A percentile compares a stretch with the other conserved stretches of the same genome.
phyloP scores from a whole-genome alignment of 2,113 vertebrate species.

The Zonotrichia leucophrys region DNA sequence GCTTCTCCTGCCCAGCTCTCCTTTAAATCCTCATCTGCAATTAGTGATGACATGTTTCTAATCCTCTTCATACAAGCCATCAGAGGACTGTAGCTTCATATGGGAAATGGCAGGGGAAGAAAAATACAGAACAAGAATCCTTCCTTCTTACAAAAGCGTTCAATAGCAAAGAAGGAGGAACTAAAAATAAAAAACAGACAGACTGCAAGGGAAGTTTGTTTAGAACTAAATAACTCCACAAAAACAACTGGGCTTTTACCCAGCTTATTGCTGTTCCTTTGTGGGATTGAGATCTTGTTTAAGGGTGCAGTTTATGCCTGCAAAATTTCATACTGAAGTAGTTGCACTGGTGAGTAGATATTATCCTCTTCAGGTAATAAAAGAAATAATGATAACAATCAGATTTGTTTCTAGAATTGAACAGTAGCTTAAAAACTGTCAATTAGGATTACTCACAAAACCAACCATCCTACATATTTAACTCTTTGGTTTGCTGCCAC shows the following conservation, averaged over 20 bases:
- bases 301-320: background rate
- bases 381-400: background rate
- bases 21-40: constrained; percentile 1
- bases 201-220: background rate
- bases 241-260: background rate
- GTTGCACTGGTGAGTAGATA: background rate
- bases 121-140: background rate
- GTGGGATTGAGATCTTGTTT: background rate
- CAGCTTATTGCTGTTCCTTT: background rate
- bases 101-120: background rate
- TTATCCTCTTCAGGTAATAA: background rate
- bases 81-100: background rate
- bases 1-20: background rate
- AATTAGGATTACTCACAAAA: background rate
- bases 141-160: background rate
- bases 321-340: background rate
- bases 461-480: background rate
- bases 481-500: background rate
- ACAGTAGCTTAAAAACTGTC: background rate
- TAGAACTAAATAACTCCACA: background rate
- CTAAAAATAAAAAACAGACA: background rate
- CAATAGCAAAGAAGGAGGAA: background rate
- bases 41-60: background rate
- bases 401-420: background rate
- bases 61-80: constrained; percentile 9